phyloP scores from a whole-genome alignment of 2,113 vertebrate species.

The Tachycineta bicolor region DNA sequence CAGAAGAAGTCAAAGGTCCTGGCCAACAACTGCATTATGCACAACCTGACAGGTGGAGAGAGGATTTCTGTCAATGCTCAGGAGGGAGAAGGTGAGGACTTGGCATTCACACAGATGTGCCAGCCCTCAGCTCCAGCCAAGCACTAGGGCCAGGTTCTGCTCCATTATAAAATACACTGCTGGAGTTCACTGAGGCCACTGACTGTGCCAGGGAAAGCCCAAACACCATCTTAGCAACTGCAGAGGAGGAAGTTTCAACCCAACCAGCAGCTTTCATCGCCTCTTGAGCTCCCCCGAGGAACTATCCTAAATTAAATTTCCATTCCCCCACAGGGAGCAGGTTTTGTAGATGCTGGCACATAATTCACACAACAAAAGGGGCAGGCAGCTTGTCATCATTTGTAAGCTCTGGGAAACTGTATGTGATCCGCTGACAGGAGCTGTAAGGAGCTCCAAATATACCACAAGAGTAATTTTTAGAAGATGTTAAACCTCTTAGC shows the following conservation, averaged over 20 bases:
- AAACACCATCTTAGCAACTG: background rate
- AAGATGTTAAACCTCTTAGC: background rate
- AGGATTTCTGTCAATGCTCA: fast-evolving
- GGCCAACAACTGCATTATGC: background rate
- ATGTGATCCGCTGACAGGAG: background rate
- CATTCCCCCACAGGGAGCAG: background rate
- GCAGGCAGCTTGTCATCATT: background rate
- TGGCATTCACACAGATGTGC: background rate
- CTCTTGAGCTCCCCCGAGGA: background rate
- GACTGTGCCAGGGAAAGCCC: background rate
- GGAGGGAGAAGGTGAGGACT: background rate
- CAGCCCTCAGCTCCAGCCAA: background rate
- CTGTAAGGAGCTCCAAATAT: background rate
- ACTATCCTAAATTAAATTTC: background rate
- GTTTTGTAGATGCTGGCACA: background rate
- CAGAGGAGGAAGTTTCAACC: background rate
- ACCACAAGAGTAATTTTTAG: constrained; percentile 12
- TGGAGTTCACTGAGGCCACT: background rate
- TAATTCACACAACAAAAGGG: constrained; percentile 7
- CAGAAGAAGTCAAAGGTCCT: background rate
- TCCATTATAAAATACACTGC: background rate
- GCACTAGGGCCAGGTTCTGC: background rate
- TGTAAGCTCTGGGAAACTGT: background rate
- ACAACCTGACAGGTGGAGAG: background rate
- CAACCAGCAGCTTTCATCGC: background rate